Evolutionary conservation across 2,888 invertebrate genomes (phyloP).

Genomic region (Drosophila multiciliata): DNA sequence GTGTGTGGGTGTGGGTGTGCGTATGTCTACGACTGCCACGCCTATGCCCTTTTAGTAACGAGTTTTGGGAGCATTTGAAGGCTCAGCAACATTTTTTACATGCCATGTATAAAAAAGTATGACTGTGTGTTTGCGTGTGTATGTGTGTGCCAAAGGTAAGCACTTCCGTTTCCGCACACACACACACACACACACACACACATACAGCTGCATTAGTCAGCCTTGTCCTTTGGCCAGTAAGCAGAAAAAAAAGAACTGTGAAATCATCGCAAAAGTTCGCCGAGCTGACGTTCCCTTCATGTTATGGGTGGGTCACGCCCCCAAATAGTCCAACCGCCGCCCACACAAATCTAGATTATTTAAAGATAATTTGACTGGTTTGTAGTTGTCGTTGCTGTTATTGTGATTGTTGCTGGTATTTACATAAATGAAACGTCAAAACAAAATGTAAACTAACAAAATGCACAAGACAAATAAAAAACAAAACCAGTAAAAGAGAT

Average conservation of each 20-base stretch:
- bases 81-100: constrained; percentile 62
- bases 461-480: constrained; percentile 35
- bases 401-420: constrained; percentile 61
- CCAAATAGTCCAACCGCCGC: constrained; percentile 2
- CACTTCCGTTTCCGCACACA: constrained; percentile 73
- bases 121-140: constrained; percentile 19
- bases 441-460: constrained; percentile 64
- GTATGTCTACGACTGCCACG: constrained; percentile 27
- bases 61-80: constrained; percentile 57
- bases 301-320: constrained; percentile 34
- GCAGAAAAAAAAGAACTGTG: constrained; percentile 4
- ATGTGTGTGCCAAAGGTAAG: constrained; percentile 62
- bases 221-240: constrained; percentile 46
- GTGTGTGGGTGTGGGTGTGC: constrained; percentile 4
- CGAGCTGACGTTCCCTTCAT: constrained; percentile 37
- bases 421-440: constrained; percentile 75
- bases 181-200: constrained; percentile 24
- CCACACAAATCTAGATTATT: constrained; percentile 69
- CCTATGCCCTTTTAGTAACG: constrained; percentile 29
- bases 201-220: constrained; percentile 19
- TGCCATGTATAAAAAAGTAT: constrained; percentile 57
- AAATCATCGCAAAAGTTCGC: constrained; percentile 34
- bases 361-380: constrained; percentile 77
- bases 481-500: constrained; percentile 5
- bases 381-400: constrained; percentile 50